Evolutionary conservation across 30 jellyfish, hydroid and myxozoan species (phyloP).

Genomic region (Pelagia noctiluca): DNA sequence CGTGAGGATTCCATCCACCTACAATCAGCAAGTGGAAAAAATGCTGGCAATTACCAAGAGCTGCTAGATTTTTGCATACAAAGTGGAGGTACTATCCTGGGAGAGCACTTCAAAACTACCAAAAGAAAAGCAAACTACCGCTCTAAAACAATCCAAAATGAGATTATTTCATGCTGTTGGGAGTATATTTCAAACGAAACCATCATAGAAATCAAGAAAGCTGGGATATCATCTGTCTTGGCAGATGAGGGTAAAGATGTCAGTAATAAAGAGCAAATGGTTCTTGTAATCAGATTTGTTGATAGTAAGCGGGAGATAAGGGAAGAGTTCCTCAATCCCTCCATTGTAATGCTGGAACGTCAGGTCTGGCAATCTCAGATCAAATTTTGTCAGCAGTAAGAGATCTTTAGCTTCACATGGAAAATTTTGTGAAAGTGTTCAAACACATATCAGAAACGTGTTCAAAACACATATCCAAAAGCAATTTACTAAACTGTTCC

Average conservation of each 20-base stretch:
- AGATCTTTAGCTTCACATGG: too few species aligned
- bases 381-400: too few species aligned
- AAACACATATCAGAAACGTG: too few species aligned
- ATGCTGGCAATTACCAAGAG: background rate
- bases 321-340: too few species aligned
- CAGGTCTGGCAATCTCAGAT: too few species aligned
- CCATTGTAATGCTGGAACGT: too few species aligned
- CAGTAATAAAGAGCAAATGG: background rate
- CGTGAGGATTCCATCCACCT: background rate
- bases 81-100: background rate
- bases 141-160: background rate
- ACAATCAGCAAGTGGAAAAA: background rate
- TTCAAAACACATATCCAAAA: too few species aligned
- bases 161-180: background rate
- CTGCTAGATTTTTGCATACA: background rate
- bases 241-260: background rate
- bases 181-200: background rate
- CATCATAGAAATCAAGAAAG: background rate
- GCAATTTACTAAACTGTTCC: too few species aligned
- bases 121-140: background rate
- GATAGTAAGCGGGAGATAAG: background rate
- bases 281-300: background rate
- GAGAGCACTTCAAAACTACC: background rate
- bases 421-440: too few species aligned
- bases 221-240: background rate